Base-by-base conservation (phyloP, 2,888 invertebrate species). In the Pyrochroa serraticornis region DNA sequence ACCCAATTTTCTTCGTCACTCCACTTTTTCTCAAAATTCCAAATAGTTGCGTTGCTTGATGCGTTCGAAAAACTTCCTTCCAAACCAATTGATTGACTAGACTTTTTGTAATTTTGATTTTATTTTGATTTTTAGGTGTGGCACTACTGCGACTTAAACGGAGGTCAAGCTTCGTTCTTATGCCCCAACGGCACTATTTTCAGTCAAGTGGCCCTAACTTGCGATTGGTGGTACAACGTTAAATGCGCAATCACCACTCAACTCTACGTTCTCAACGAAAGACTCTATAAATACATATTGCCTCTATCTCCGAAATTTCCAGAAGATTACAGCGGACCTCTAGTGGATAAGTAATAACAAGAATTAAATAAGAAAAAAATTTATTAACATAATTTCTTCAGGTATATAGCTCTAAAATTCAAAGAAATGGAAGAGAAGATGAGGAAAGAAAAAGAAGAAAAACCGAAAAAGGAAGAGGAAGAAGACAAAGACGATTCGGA, bases 161-260 rank as follows among this genome's bases (percentile, higher is more conserved):
- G 93, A 6, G 93, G 93, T 5, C 93, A 93, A 77, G 91, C 93
- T 3, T 93, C 93, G 2, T 94, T 94, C 77, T 80, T 94, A 33
- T 94, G 93, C 71, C 93, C 93, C 43, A 93, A 93, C 76, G 93
- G 94, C 34, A 94, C 94, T 2, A 92, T 94, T 73, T 94, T 94
- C 81, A 93, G 91, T 65, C 93, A 94, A 82, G 91, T 92, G 8
- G 92, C 89, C 0, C 80, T 94, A 38, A 93, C 93, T 0, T 93
- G 93, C 73, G 94, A 94, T 77, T 94, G 93, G 93, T 94, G 93
- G 93, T 94, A 92, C 79, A 94, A 94, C 75, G 93, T 94, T 0
- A 89, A 90, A 70, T 94, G 93, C 76, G 86, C 90, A 22, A 86
- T 90, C 8, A 93, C 93, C 0, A 82, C 91, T 0, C 93, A 94